Evolutionary conservation across 2,113 vertebrate genomes (phyloP).

Genomic region (Turdus rufiventris): DNA sequence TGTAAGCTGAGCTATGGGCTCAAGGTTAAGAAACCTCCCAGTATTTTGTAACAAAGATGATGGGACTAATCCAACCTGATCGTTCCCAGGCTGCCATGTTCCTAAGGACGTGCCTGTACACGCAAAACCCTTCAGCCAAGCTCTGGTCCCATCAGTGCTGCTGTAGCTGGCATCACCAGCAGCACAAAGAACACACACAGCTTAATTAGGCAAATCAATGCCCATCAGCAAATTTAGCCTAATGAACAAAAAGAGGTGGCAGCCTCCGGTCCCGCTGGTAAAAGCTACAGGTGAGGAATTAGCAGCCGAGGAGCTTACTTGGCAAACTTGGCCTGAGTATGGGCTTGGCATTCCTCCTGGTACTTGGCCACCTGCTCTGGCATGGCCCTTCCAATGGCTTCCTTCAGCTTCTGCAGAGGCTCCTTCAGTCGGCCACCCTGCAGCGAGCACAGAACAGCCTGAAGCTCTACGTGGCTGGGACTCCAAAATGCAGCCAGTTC

Average conservation of each 20-base stretch:
- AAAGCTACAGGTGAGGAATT: not conserved
- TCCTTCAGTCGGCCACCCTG: constrained; percentile 79
- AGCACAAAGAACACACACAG: not conserved
- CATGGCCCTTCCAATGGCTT: constrained; percentile 86
- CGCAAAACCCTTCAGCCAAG: not conserved
- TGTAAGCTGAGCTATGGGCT: not conserved
- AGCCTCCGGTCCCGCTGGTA: not conserved
- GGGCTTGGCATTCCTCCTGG: constrained; percentile 81
- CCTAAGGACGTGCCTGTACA: not conserved
- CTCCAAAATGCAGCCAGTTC: not conserved
- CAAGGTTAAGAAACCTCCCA: not conserved
- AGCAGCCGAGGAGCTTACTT: constrained; percentile 73
- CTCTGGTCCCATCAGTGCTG: not conserved
- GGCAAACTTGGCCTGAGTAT: constrained; percentile 82
- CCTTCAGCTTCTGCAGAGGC: constrained; percentile 84
- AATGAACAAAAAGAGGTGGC: not conserved
- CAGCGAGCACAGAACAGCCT: not conserved
- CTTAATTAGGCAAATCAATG: not conserved
- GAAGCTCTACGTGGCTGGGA: accelerated
- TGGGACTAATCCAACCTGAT: not conserved
- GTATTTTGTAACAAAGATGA: not conserved
- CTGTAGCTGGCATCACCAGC: not conserved
- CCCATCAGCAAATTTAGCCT: not conserved
- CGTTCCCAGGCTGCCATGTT: not conserved
- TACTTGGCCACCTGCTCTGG: constrained; percentile 88